Percentiles rank a stretch among this genome's conserved stretches.
Evolutionary conservation across 2,113 vertebrate species (phyloP).

Genomic region (human (Homo sapiens)): GRCh38 chr15:78399001-78399500

Average conservation of each 20-base stretch:
- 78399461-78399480: background rate
- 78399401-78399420: background rate
- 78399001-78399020: background rate
- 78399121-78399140: background rate
- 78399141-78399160: background rate
- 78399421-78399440: background rate
- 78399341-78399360: background rate
- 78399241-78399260: background rate
- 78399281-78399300: background rate
- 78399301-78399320: background rate
- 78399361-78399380: background rate
- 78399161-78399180: background rate
- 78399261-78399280: background rate
- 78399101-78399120: background rate
- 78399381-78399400: fast-evolving
- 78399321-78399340: background rate
- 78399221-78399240: background rate
- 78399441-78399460: background rate
- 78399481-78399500: background rate
- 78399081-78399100: no score
- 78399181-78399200: background rate
- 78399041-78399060: background rate
- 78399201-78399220: background rate
- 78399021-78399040: background rate
- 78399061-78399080: background rate